phyloP scores from a whole-genome alignment of 2,888 invertebrate species.

The Malacosoma neustria region DNA sequence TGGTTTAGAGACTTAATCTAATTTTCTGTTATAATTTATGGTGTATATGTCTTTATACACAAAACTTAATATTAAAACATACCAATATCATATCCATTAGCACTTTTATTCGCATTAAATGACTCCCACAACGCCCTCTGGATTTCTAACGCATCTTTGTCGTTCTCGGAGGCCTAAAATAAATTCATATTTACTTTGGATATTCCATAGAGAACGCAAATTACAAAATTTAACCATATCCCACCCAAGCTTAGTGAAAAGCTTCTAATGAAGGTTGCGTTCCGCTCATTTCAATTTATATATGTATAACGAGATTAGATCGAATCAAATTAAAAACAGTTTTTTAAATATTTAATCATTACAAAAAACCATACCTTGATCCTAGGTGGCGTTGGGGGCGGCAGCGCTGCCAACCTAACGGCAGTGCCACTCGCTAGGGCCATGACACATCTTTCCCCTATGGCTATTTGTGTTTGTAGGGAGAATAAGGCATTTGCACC shows the following conservation, averaged over 20 bases:
- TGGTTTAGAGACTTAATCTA: too few species aligned
- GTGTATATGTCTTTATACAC: too few species aligned
- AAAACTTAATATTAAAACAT: too few species aligned
- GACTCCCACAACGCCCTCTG: constrained; percentile 59
- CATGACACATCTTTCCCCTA: constrained; percentile 92
- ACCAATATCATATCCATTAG: constrained; percentile 58
- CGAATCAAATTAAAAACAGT: too few species aligned
- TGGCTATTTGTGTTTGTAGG: constrained; percentile 84
- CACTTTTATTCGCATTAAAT: constrained; percentile 49
- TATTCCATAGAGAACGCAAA: neutral
- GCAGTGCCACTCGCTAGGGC: constrained; percentile 94
- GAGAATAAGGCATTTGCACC: constrained; percentile 97
- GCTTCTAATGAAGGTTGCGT: neutral
- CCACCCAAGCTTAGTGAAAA: too few species aligned
- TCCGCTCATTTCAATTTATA: too few species aligned
- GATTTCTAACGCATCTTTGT: constrained; percentile 57
- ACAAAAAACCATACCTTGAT: constrained; percentile 59
- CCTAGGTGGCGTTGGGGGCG: constrained; percentile 67
- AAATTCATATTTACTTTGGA: neutral
- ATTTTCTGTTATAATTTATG: too few species aligned
- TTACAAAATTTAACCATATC: neutral
- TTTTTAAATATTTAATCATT: too few species aligned
- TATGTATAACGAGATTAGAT: too few species aligned
- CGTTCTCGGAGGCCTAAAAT: constrained; percentile 54
- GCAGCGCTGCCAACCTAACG: constrained; percentile 84